A percentile compares a stretch with the other conserved stretches of the same genome.
Evolutionary conservation across 2,888 invertebrate species (phyloP).

Genomic region (Plebejus melissa): DNA sequence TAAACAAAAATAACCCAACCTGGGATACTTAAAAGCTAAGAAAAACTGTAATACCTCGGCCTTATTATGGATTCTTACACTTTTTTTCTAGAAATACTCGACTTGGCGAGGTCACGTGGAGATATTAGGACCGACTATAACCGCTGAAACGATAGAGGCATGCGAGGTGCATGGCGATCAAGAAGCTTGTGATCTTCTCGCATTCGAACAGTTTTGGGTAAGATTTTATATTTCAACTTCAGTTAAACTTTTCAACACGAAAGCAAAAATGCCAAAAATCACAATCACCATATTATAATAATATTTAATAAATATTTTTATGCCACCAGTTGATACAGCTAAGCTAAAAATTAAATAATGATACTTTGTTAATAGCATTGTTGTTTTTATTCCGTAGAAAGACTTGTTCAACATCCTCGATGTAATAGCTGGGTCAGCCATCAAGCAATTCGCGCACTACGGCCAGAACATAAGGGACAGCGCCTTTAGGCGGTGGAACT

Average conservation of each 20-base stretch:
- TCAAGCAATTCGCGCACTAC: conserved; percentile 43
- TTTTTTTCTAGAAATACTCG: background rate
- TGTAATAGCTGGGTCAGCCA: conserved; percentile 37
- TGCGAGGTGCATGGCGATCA: background rate
- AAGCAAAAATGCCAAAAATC: too few relatives aligned
- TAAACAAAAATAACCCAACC: too few relatives aligned
- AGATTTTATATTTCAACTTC: background rate
- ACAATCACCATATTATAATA: too few relatives aligned
- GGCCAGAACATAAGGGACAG: conserved; percentile 42
- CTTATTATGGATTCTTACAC: too few relatives aligned
- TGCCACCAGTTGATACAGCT: too few relatives aligned
- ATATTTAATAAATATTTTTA: too few relatives aligned
- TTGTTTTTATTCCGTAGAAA: conserved; percentile 6
- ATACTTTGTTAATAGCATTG: too few relatives aligned
- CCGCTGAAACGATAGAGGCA: background rate
- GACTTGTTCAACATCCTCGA: conserved; percentile 29
- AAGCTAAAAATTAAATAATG: too few relatives aligned
- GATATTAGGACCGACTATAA: background rate
- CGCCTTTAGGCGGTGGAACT: conserved; percentile 41
- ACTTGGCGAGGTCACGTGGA: conserved; percentile 13
- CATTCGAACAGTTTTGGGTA: conserved; percentile 20
- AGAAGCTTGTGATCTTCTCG: background rate
- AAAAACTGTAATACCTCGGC: too few relatives aligned
- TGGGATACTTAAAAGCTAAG: too few relatives aligned
- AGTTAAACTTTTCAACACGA: too few relatives aligned